phyloP scores from a whole-genome alignment of 2,113 vertebrate species.

The Boleophthalmus pectinirostris region DNA sequence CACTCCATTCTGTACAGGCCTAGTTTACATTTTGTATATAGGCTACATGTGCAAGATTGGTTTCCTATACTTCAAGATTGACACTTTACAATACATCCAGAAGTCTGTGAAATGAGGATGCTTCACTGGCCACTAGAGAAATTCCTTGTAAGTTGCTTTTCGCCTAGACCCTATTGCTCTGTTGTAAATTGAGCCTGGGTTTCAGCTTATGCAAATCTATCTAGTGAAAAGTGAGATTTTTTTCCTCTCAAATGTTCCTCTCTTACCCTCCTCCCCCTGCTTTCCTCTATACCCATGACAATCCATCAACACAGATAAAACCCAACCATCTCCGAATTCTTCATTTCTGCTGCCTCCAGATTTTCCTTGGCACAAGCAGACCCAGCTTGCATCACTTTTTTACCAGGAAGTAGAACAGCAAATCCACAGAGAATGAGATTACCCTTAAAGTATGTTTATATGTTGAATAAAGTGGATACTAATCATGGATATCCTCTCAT shows the following conservation, averaged over 20 bases:
- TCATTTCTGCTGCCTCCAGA: slow-evolving; percentile 39
- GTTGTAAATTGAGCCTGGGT: slow-evolving; percentile 50
- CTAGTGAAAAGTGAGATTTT: slow-evolving; percentile 44
- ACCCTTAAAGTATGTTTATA: slow-evolving; percentile 35
- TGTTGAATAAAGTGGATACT: slow-evolving; percentile 26
- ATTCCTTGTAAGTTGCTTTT: slow-evolving; percentile 38
- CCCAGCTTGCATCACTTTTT: slow-evolving; percentile 29
- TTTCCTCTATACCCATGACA: slow-evolving; percentile 48
- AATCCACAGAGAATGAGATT: slow-evolving; percentile 21
- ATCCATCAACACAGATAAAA: slow-evolving; percentile 66
- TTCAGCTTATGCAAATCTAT: slow-evolving; percentile 63
- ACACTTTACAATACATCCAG: not conserved
- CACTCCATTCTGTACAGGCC: not conserved
- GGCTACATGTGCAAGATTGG: not conserved
- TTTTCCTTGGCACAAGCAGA: slow-evolving; percentile 35
- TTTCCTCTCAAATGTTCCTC: slow-evolving; percentile 26
- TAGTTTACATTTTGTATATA: not conserved
- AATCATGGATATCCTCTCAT: slow-evolving; percentile 44
- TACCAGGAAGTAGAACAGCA: slow-evolving; percentile 21
- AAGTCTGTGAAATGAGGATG: slow-evolving; percentile 8
- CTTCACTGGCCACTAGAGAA: slow-evolving; percentile 27
- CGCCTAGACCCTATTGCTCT: slow-evolving; percentile 31
- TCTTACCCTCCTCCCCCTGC: not conserved
- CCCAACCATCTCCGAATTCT: slow-evolving; percentile 29
- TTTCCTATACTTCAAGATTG: not conserved